A percentile compares a stretch with the other conserved stretches of the same genome.
These are phyloP conservation scores for Stenichneumon culpator DNA, from an alignment of 2,888 invertebrate species.

Conservation along the genomic window DNA sequence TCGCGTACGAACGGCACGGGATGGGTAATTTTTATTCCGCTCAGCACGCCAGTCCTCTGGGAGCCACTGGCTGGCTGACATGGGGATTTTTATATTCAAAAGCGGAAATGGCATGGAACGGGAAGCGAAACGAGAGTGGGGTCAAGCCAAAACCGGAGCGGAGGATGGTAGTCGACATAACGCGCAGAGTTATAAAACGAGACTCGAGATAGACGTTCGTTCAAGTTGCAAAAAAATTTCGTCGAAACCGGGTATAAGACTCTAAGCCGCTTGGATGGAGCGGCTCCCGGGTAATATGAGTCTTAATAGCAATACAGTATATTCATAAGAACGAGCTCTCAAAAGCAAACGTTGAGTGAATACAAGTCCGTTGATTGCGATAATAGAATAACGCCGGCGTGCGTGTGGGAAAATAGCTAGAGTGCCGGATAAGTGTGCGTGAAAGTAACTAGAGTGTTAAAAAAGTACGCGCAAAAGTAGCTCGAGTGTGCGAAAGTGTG, in stretches of 20 bases:
- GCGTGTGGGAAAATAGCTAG: too few relatives aligned
- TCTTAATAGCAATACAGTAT: neutral
- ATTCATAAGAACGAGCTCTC: neutral
- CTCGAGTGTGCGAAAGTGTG: too few relatives aligned
- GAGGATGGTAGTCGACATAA: constrained; percentile 37
- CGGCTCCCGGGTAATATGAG: neutral
- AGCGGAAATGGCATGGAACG: constrained; percentile 49
- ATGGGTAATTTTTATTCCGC: constrained; percentile 64
- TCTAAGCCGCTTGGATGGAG: neutral
- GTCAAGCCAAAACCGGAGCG: constrained; percentile 18
- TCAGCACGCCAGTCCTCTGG: constrained; percentile 37
- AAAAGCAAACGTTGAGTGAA: neutral
- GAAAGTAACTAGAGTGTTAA: too few relatives aligned
- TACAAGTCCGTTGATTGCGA: neutral
- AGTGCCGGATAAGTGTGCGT: too few relatives aligned
- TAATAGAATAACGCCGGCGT: neutral
- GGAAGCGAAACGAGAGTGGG: constrained; percentile 23
- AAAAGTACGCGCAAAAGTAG: too few relatives aligned
- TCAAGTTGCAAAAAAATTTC: constrained; percentile 7
- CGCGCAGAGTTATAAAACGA: constrained; percentile 37
- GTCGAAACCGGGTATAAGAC: neutral
- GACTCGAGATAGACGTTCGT: constrained; percentile 26
- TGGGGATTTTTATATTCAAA: constrained; percentile 60
- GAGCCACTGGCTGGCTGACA: constrained; percentile 8
- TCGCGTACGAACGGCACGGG: constrained; percentile 29